phyloP scores from a whole-genome alignment of 2,888 invertebrate species.

The Stenchaetothrips biformis region DNA sequence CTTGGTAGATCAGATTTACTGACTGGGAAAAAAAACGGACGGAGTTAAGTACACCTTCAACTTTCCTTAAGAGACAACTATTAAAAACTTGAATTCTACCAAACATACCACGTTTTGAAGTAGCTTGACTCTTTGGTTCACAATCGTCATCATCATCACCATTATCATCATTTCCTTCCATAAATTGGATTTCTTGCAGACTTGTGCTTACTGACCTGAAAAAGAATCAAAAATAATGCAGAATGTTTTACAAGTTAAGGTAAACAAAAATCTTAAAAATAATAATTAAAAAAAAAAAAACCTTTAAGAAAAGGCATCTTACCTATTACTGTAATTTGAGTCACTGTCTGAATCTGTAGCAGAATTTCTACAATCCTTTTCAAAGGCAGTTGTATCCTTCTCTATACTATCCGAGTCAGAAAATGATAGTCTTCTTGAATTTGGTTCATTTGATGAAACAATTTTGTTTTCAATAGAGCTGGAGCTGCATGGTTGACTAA shows the following conservation, averaged over 20 bases:
- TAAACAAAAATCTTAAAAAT: neutral
- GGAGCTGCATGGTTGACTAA: neutral
- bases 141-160: slow-evolving; percentile 5
- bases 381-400: neutral
- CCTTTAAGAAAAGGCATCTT: neutral
- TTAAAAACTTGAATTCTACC: neutral
- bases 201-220: slow-evolving; percentile 17
- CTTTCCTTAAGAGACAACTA: no score
- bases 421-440: neutral
- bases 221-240: neutral
- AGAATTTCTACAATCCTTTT: neutral
- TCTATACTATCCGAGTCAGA: neutral
- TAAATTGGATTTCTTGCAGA: slow-evolving; percentile 22
- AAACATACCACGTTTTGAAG: neutral
- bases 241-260: neutral
- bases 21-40: neutral
- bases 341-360: slow-evolving; percentile 8
- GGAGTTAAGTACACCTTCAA: neutral
- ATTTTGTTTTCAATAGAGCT: neutral
- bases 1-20: slow-evolving; percentile 35
- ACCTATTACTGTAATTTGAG: neutral
- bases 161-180: slow-evolving; percentile 39
- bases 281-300: neutral
- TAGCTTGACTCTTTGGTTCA: neutral
- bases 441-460: neutral